These are phyloP conservation scores for Columba guinea DNA, from an alignment of 2,797 vertebrate species.

Conservation along the genomic window DNA sequence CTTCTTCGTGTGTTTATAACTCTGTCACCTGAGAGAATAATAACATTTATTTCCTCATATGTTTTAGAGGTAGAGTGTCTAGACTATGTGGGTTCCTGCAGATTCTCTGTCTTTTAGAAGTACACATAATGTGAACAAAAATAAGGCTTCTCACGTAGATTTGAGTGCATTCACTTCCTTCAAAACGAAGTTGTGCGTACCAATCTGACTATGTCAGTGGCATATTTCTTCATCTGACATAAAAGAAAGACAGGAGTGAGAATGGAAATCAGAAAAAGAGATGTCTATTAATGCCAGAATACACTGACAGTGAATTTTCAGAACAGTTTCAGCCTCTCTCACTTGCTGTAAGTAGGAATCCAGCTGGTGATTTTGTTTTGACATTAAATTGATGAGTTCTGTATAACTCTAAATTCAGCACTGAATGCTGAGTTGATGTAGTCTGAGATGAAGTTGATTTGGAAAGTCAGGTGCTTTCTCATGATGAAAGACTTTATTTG, in stretches of 20 bases:
- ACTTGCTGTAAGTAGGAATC: not conserved
- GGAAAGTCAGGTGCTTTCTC: not conserved
- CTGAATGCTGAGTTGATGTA: not conserved
- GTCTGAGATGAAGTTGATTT: not conserved
- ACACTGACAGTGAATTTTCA: not conserved
- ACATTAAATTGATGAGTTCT: not conserved
- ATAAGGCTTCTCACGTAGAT: not conserved
- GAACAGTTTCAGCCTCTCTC: not conserved
- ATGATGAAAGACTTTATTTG: not conserved
- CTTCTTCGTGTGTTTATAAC: not conserved
- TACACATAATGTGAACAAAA: not conserved
- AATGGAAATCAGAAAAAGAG: not conserved
- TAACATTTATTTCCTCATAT: not conserved
- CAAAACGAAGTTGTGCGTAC: not conserved
- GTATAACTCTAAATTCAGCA: not conserved
- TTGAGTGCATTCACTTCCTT: not conserved
- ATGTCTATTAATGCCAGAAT: not conserved
- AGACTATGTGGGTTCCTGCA: not conserved
- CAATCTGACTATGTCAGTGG: not conserved
- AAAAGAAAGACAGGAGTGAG: not conserved
- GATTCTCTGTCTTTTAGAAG: not conserved
- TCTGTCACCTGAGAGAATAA: not conserved
- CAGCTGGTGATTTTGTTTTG: constrained; percentile 5
- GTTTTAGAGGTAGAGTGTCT: not conserved
- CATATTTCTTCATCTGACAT: not conserved